Conservation (phyloP, 2,888 invertebrate species). For the Polymixis lichenea region DNA sequence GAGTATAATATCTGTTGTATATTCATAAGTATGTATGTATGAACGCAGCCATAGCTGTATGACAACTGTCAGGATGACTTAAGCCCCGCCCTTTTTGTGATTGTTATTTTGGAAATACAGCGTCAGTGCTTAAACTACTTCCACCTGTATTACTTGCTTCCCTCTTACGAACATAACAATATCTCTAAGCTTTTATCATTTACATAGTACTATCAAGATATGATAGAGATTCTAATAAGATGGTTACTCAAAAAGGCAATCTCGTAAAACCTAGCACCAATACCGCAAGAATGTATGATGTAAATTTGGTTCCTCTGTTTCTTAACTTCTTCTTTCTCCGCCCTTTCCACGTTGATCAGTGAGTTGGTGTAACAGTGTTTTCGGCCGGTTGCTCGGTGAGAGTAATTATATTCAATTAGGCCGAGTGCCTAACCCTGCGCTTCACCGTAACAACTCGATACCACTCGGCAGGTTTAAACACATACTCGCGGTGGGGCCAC, state of each 20-base stretch:
- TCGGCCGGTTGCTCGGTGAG: background rate
- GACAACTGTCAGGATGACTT: too few species aligned
- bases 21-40: too few species aligned
- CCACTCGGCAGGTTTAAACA: background rate
- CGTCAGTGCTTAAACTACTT: too few species aligned
- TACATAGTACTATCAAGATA: background rate
- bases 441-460: background rate
- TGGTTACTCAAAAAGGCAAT: background rate
- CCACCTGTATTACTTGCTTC: too few species aligned
- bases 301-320: too few species aligned
- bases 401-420: background rate
- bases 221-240: background rate
- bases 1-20: constrained; percentile 17
- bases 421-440: background rate
- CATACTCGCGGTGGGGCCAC: background rate
- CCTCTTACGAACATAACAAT: too few species aligned
- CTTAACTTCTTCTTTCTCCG: background rate
- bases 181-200: background rate
- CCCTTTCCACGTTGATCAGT: too few species aligned
- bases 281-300: background rate
- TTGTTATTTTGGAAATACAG: too few species aligned
- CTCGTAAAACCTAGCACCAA: background rate
- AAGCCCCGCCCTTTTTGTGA: too few species aligned
- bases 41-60: too few species aligned
- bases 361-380: background rate